phyloP scores from a whole-genome alignment of 2,797 vertebrate species.

The Sebastes jordani region DNA sequence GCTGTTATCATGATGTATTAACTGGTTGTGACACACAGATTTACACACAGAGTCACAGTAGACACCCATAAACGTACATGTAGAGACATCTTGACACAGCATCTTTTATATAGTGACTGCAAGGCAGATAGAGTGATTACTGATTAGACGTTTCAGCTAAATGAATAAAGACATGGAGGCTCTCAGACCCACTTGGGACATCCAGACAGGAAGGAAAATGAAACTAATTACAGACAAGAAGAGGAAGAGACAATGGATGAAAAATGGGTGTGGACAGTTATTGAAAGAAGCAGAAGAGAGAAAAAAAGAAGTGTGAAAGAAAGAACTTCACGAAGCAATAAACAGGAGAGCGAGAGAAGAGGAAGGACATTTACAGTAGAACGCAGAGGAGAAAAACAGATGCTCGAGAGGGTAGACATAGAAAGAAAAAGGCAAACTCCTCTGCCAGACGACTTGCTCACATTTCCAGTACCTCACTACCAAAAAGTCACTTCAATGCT shows the following conservation, averaged over 20 bases:
- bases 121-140: slow-evolving; percentile 1
- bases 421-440: neutral
- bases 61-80: neutral
- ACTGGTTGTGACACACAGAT: slow-evolving; percentile 34
- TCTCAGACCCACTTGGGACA: slow-evolving; percentile 30
- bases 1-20: slow-evolving; percentile 28
- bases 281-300: neutral
- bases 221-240: slow-evolving; percentile 44
- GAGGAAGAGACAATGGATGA: slow-evolving; percentile 27
- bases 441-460: slow-evolving; percentile 15
- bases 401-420: neutral
- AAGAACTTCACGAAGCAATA: neutral
- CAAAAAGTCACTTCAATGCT: neutral
- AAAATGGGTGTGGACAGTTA: slow-evolving; percentile 4
- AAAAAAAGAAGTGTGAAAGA: slow-evolving; percentile 9
- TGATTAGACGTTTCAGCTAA: slow-evolving; percentile 49
- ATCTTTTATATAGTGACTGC: slow-evolving; percentile 18
- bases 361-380: neutral
- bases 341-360: neutral
- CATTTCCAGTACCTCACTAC: slow-evolving; percentile 5
- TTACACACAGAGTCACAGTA: neutral
- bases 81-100: neutral
- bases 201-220: neutral
- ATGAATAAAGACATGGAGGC: slow-evolving; percentile 27
- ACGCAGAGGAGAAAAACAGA: neutral